Evolutionary conservation across 2,888 invertebrate species (phyloP).

Genomic region (Empis livida): DNA sequence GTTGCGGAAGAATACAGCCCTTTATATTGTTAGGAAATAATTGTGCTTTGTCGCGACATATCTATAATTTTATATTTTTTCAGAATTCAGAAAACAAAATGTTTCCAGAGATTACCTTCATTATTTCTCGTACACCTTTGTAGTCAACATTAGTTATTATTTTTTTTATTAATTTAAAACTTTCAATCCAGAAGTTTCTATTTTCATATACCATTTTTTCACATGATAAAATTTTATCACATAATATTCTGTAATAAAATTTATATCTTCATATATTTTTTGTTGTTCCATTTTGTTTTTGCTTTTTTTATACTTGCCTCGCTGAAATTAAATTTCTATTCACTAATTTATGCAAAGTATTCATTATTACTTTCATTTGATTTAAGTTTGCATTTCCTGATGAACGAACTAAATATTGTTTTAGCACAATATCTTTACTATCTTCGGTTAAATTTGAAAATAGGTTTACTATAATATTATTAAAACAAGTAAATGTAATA

Average conservation of each 20-base stretch:
- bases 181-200: slow-evolving; percentile 80
- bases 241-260: slow-evolving; percentile 50
- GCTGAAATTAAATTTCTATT: slow-evolving; percentile 60
- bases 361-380: slow-evolving; percentile 61
- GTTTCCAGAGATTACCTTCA: slow-evolving; percentile 48
- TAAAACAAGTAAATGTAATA: too few relatives aligned
- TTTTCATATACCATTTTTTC: slow-evolving; percentile 72
- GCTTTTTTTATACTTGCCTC: slow-evolving; percentile 38
- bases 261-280: too few relatives aligned
- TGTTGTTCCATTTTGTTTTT: too few relatives aligned
- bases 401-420: slow-evolving; percentile 60
- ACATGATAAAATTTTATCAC: slow-evolving; percentile 71
- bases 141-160: slow-evolving; percentile 89
- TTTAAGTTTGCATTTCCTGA: slow-evolving; percentile 61
- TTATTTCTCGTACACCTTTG: slow-evolving; percentile 85
- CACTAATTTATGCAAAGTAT: slow-evolving; percentile 62
- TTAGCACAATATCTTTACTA: slow-evolving; percentile 58
- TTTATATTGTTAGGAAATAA: slow-evolving; percentile 66
- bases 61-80: slow-evolving; percentile 36
- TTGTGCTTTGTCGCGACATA: slow-evolving; percentile 78
- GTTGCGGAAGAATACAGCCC: slow-evolving; percentile 66
- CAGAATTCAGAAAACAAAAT: not conserved
- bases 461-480: slow-evolving; percentile 41
- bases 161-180: slow-evolving; percentile 69
- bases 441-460: slow-evolving; percentile 57